phyloP scores from a whole-genome alignment of 2,113 vertebrate species.

The zebrafish (Danio rerio) region GRCz12tu NC_133196.1:7151501-7152000 shows the following conservation, averaged over 20 bases:
- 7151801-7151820: no score
- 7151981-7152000: no score
- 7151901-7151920: no score
- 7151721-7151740: neutral
- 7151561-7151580: slow-evolving; percentile 61
- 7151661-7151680: neutral
- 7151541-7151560: neutral
- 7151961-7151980: no score
- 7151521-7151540: neutral
- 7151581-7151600: slow-evolving; percentile 57
- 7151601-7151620: slow-evolving; percentile 57
- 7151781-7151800: no score
- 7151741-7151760: neutral
- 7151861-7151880: no score
- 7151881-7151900: no score
- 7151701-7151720: neutral
- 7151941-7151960: no score
- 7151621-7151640: slow-evolving; percentile 30
- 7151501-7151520: neutral
- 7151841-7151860: no score
- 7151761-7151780: neutral
- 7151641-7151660: slow-evolving; percentile 60
- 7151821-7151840: no score
- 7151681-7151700: neutral
- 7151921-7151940: no score